Percentiles rank a stretch among this genome's conserved stretches.
Evolutionary conservation across 1,140 invertebrate genomes (phyloP).

Genomic region (Amphibalanus amphitrite): DNA sequence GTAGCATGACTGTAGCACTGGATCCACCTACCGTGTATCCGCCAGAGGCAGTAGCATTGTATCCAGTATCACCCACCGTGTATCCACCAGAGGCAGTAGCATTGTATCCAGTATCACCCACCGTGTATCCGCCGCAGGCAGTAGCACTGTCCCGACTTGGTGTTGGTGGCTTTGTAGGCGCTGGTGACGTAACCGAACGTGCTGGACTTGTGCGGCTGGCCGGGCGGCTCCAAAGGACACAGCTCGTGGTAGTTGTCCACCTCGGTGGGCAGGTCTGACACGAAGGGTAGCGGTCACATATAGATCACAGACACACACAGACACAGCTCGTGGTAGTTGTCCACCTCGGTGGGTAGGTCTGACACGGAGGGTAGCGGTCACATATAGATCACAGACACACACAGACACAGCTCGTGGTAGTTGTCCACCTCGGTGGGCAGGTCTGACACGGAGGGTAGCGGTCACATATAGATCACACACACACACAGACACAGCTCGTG

Average conservation of each 20-base stretch:
- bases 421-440: too few species aligned
- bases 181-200: conserved; percentile 46
- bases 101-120: too few species aligned
- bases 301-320: too few species aligned
- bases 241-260: conserved; percentile 4
- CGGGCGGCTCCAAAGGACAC: not conserved
- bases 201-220: conserved; percentile 37
- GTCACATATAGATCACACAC: too few species aligned
- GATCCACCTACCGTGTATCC: not conserved
- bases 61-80: not conserved
- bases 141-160: conserved; percentile 64
- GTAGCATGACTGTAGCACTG: not conserved
- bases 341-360: too few species aligned
- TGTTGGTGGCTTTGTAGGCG: conserved; percentile 75
- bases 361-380: too few species aligned
- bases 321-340: too few species aligned
- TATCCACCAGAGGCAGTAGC: not conserved
- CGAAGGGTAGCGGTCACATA: too few species aligned
- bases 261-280: not conserved
- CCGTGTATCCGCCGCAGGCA: conserved; percentile 76
- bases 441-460: too few species aligned
- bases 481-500: too few species aligned
- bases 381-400: too few species aligned
- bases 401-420: too few species aligned
- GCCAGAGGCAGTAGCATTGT: not conserved